A percentile compares a stretch with the other conserved stretches of the same genome.
Evolutionary conservation across 2,113 vertebrate genomes (phyloP).

Genomic region (Tympanuchus pallidicinctus): DNA sequence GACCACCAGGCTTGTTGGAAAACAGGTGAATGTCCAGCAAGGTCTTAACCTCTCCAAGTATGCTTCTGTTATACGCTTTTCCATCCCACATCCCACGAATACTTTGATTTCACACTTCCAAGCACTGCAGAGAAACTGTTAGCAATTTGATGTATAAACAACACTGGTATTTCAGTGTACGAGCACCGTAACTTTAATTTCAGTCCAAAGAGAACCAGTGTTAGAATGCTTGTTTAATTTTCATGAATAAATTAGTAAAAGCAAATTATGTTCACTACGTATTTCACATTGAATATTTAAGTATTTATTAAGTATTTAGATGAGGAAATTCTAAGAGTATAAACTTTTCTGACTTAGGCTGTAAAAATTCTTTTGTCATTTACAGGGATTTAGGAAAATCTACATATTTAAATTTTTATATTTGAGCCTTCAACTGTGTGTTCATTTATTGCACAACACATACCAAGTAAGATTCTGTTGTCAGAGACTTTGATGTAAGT

Average conservation of each 20-base stretch:
- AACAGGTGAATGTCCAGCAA: background rate
- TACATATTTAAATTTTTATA: background rate
- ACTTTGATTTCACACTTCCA: background rate
- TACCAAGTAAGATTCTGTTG: background rate
- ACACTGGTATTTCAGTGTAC: background rate
- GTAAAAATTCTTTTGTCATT: background rate
- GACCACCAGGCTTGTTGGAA: background rate
- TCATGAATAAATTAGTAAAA: background rate
- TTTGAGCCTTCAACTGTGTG: background rate
- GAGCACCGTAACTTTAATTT: background rate
- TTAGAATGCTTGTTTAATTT: background rate
- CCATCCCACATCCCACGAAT: background rate
- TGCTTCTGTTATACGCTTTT: background rate
- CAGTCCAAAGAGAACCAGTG: fast-evolving
- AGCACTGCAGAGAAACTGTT: background rate
- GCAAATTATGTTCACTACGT: background rate
- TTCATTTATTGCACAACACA: background rate
- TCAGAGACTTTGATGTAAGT: background rate
- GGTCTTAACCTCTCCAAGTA: background rate
- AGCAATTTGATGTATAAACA: background rate
- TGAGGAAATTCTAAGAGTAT: background rate
- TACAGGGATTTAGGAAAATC: background rate
- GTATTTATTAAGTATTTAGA: background rate
- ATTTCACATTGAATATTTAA: background rate
- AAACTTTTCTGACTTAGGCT: background rate